Conservation (phyloP, 2,797 vertebrate species). For the Onychomys torridus region DNA sequence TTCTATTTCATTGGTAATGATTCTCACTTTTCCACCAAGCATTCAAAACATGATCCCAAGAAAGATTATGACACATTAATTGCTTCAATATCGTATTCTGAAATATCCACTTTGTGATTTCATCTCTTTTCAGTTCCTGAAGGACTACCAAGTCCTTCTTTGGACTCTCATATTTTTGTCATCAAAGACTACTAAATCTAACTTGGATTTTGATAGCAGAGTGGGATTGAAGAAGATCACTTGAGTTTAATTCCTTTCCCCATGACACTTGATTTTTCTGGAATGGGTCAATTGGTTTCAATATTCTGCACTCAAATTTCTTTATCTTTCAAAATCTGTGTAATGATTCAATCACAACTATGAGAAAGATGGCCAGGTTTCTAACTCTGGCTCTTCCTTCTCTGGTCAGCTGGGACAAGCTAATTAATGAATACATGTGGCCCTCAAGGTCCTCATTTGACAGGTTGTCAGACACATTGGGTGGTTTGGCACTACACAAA, state of each 20-base stretch:
- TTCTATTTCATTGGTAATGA: slow-evolving; percentile 60
- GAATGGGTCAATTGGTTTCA: neutral
- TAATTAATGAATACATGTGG: neutral
- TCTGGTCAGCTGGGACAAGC: neutral
- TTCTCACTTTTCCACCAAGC: neutral
- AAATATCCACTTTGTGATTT: slow-evolving; percentile 59
- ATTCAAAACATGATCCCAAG: slow-evolving; percentile 64
- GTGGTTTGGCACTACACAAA: neutral
- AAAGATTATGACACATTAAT: slow-evolving; percentile 70
- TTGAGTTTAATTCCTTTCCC: neutral
- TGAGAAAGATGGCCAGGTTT: neutral
- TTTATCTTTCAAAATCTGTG: neutral
- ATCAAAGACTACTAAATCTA: slow-evolving; percentile 78
- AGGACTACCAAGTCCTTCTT: slow-evolving; percentile 74
- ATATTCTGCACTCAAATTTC: neutral
- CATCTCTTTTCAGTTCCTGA: slow-evolving; percentile 48
- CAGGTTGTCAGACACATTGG: neutral
- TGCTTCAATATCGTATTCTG: slow-evolving; percentile 20
- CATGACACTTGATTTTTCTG: neutral
- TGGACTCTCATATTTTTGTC: slow-evolving; percentile 81
- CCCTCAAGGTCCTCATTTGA: neutral
- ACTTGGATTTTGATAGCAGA: slow-evolving; percentile 71
- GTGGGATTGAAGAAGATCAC: neutral
- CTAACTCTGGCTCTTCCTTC: neutral
- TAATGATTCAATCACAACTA: neutral